Base-by-base conservation (phyloP, 2,888 invertebrate species). In the Synergus laeviventris region DNA sequence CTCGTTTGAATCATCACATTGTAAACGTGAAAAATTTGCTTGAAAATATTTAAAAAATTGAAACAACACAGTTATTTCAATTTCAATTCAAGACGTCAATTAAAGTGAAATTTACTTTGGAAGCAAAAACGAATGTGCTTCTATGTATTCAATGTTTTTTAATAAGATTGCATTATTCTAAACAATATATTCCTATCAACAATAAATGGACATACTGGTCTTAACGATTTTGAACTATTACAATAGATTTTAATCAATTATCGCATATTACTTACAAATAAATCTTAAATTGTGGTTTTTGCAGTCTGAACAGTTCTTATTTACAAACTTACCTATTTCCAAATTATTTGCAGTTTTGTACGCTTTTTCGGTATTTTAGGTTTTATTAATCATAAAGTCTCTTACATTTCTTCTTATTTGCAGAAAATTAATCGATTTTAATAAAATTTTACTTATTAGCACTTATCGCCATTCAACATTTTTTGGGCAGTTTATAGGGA, bases 401-500 rank as follows among this genome's bases (percentile, higher is more conserved):
- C 1, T 45, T 5, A 45, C 16, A 45, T 45, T 45, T 16, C 14
- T 16, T 39, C 39, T 39, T 39, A 31, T 45, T 14, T 42, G 14
- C 42, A 42, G 42, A 14, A 16, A 42, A 14, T 14, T 42, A 42
- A 42, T 4, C 1, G 0, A 42, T 1, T 42, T 4, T 14, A 1
- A 42, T 42, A 42, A 42, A 16, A 16, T 45, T 45, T 62, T 62
- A 38, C 36, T 62, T 62, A 62, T 39, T 39, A 38, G 2, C 7
- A 18, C 18, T 62, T 62, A 39, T 62, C 38, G 38, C 62, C 62
- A 62, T 62, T 62, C 18, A 62, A 62, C 39, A 38, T 18, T 36
- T 18, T 38, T 62, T 38, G 62, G 62, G 18, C 62, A 62, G 39
- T 62, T 62, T 62, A 42, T 42, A 61, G 38, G 61, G 38, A 38